Evolutionary conservation across 2,797 vertebrate species (phyloP).

Genomic region (Coregonus suidteri): DNA sequence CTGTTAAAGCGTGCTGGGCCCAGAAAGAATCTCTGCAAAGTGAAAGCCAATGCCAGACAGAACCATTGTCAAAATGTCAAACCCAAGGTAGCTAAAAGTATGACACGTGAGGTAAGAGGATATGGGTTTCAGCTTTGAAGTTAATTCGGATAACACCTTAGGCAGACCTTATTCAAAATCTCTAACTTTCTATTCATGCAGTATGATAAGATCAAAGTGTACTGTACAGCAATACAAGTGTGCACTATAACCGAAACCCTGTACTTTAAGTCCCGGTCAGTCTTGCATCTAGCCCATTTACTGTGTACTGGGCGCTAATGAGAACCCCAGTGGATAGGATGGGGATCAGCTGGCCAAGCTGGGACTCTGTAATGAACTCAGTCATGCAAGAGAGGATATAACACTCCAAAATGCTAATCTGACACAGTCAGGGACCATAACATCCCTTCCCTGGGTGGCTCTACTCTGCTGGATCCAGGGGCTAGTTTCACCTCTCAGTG

Average conservation of each 20-base stretch:
- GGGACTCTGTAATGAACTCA: constrained; percentile 11
- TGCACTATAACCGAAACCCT: background rate
- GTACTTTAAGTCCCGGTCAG: background rate
- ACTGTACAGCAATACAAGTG: background rate
- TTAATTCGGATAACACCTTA: background rate
- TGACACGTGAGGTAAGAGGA: too few species aligned
- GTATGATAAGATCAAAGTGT: background rate
- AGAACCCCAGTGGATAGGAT: constrained; percentile 1
- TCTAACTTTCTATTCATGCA: background rate
- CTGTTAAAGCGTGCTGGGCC: background rate
- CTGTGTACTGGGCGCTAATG: background rate
- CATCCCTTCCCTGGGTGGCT: background rate
- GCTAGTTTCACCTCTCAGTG: background rate
- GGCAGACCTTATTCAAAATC: background rate
- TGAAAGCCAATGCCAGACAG: too few species aligned
- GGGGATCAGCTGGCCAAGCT: background rate
- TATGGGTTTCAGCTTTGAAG: background rate
- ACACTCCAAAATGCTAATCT: background rate
- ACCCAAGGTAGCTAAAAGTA: too few species aligned
- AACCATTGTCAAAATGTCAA: too few species aligned
- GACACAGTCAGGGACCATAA: constrained; percentile 5
- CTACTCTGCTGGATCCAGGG: background rate
- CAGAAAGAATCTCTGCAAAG: too few species aligned
- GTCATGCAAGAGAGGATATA: background rate
- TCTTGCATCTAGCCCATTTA: background rate